Base-by-base conservation (phyloP, 2,888 invertebrate genomes). In the Cryptocephalus moraei region DNA sequence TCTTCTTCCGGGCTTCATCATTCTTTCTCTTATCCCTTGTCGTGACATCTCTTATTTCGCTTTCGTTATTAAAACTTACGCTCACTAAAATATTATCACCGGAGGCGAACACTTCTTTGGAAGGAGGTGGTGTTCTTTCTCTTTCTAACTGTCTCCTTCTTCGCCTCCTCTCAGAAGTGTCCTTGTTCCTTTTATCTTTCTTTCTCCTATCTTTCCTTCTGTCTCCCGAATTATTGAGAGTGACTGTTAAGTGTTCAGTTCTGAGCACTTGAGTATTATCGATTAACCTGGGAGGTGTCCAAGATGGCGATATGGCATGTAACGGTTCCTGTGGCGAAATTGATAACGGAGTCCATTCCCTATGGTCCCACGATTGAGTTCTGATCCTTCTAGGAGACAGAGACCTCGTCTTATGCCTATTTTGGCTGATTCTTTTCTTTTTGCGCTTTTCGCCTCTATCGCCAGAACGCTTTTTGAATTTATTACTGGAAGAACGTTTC, bases 71-170 rank as follows among this genome's bases (percentile, higher is more conserved):
- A 70, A 92, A 93, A 69, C 90, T 91, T 12, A 93, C 90, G 71
- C 91, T 91, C 9, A 93, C 91, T 53, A 93, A 78, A 61, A 93
- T 92, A 67, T 91, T 92, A 70, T 92, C 90, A 3, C 92, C 92
- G 9, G 91, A 91, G 0, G 92, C 90, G 67, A 91, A 92, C 3
- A 93, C 90, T 71, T 91, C 91, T 67, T 92, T 92, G 2, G 86
- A 86, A 1, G 88, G 86, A 44, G 75, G 78, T n/a, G 75, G 76
- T 0, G 78, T 78, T 39, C 69, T 61, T 41, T 70, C 69, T 14
- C 61, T 59, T 31, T 69, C 61, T 45, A 66, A 67, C 34, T 71
- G 59, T 54, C 72, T 72, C 41, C 70, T 71, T 33, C 67, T 51
- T 50, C 54, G 46, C 43, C 52, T 56, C 42, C 49, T 63, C 59